These are phyloP conservation scores for Oconnorella tubifera DNA, from an alignment of 2,888 invertebrate genomes.

Conservation along the genomic window DNA sequence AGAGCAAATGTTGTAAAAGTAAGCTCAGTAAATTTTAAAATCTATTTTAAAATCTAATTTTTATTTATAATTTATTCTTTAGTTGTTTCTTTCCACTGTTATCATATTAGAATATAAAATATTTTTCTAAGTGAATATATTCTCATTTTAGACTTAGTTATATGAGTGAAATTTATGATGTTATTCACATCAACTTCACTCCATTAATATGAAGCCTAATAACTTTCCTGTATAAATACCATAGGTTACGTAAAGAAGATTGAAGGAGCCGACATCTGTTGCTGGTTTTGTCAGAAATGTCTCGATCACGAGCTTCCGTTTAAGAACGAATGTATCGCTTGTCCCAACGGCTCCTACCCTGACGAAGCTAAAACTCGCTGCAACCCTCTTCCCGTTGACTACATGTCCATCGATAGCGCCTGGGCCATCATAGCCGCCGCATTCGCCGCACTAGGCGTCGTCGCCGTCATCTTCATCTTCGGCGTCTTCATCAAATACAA, in stretches of 20 bases:
- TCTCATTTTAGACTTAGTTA: too few relatives aligned
- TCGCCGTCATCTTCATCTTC: slow-evolving; percentile 64
- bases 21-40: too few relatives aligned
- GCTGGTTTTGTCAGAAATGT: slow-evolving; percentile 70
- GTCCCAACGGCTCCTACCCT: slow-evolving; percentile 64
- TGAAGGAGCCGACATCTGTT: slow-evolving; percentile 60
- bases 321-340: slow-evolving; percentile 59
- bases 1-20: too few relatives aligned
- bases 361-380: slow-evolving; percentile 61
- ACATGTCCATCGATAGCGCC: slow-evolving; percentile 65
- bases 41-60: too few relatives aligned
- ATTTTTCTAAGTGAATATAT: too few relatives aligned
- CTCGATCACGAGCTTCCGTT: slow-evolving; percentile 60
- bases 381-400: slow-evolving; percentile 57
- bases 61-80: too few relatives aligned
- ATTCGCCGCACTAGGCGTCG: slow-evolving; percentile 65
- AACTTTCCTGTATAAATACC: neutral
- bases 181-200: too few relatives aligned
- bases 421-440: slow-evolving; percentile 68
- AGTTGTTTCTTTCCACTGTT: too few relatives aligned
- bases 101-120: too few relatives aligned
- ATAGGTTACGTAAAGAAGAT: slow-evolving; percentile 33
- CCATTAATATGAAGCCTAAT: neutral
- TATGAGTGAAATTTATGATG: too few relatives aligned
- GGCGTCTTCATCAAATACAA: slow-evolving; percentile 65